Base-by-base conservation (phyloP, 2,113 vertebrate genomes). In the Pelmatolapia mariae region DNA sequence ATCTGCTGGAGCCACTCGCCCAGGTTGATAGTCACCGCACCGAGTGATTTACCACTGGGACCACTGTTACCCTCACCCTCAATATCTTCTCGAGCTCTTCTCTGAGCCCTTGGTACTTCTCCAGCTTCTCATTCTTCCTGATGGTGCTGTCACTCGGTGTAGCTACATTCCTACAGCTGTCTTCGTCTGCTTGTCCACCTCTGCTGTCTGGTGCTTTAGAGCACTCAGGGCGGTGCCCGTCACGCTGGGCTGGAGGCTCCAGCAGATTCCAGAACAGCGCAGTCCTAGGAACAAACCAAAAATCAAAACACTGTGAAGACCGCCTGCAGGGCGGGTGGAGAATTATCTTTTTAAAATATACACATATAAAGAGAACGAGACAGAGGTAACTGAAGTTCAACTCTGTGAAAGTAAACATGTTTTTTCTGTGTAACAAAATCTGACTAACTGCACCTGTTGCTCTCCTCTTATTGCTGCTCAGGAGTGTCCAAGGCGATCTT, bases 321-420 rank as follows among this genome's bases (percentile, higher is more conserved):
- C 10, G 0, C 59, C 59, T 63, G 1, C 59, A 36, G 31, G 59
- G 10, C 4, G 10, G 1, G 16, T 36, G 1, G 31, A 63, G 31
- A 63, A 63, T 63, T 19, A 36, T 63, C 36, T 2, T 63, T 63
- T 63, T 63, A 4, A 1, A 19, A 7, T 63, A 63, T 36, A 0
- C 18, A 63, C 16, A 63, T 63, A 0, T 36, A 63, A 63, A 33
- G 59, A 63, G 59, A 63, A 63, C 10, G 16, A 11, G 29, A 63
- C 9, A 33, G 13, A 59, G 29, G 29, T 63, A 63, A 4, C 59
- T 63, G 59, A 63, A 33, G 33, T 63, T 19, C 7, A 11, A 63
- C 57, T 63, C 59, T 63, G 59, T 61, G 29, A 63, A 33, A 0
- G 1, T 4, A 19, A 33, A 33, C 16, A 0, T 36, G 31, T 63